These are phyloP conservation scores for Anthophora plumipes DNA, from an alignment of 2,888 invertebrate species.

Conservation along the genomic window DNA sequence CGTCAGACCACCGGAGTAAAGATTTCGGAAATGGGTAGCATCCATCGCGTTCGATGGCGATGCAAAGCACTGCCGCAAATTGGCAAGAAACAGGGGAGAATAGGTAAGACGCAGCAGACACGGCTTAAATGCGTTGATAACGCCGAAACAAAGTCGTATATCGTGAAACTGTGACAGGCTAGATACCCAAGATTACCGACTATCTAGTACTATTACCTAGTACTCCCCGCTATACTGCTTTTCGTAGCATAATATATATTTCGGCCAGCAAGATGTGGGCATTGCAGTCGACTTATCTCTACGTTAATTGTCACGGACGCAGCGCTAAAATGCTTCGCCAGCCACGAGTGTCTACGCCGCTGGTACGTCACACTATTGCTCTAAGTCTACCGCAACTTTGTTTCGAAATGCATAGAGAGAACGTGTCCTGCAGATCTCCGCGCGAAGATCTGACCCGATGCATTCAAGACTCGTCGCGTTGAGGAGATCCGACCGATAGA, in stretches of 20 bases:
- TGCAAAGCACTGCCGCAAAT: constrained; percentile 9
- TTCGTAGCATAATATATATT: constrained; percentile 65
- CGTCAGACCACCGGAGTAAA: not conserved
- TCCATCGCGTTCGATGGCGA: constrained; percentile 3
- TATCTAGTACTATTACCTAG: constrained; percentile 43
- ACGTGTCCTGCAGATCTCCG: not conserved
- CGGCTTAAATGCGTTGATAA: constrained; percentile 37
- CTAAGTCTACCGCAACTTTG: constrained; percentile 47
- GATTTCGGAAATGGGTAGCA: not conserved
- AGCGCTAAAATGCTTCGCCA: constrained; percentile 74
- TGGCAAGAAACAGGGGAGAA: constrained; percentile 14
- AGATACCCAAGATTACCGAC: constrained; percentile 50
- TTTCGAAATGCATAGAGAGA: constrained; percentile 8
- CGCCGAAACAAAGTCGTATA: constrained; percentile 42
- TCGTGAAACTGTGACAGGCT: constrained; percentile 45
- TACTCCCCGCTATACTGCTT: constrained; percentile 49
- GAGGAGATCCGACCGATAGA: constrained; percentile 15
- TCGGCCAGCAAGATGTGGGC: constrained; percentile 62
- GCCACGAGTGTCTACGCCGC: constrained; percentile 64
- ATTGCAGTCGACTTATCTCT: constrained; percentile 68
- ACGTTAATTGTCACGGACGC: constrained; percentile 75
- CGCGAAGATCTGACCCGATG: not conserved
- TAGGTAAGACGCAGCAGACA: constrained; percentile 31
- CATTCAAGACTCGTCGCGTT: not conserved
- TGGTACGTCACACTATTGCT: constrained; percentile 67